These are phyloP conservation scores for Clarias pachynema DNA, from an alignment of 2,797 vertebrate species.

Conservation along the genomic window DNA sequence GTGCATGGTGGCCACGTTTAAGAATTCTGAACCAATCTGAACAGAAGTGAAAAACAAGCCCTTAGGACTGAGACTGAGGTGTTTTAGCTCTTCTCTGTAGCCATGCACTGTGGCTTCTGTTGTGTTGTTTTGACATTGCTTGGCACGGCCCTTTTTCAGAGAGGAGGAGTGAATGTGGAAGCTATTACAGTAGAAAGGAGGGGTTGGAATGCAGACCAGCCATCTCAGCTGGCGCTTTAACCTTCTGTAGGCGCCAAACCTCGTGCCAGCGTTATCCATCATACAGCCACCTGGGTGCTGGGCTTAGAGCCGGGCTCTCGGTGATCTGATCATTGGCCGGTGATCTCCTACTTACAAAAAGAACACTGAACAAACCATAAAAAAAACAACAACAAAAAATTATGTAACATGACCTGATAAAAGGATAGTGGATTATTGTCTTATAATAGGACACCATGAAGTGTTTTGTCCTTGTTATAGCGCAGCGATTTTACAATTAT, in stretches of 20 bases:
- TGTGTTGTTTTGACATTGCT: conserved; percentile 58
- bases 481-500: too few species aligned
- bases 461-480: not conserved
- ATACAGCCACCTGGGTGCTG: conserved; percentile 58
- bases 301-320: conserved; percentile 4
- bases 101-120: conserved; percentile 43
- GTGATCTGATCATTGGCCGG: not conserved
- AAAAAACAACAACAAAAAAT: not conserved
- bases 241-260: conserved; percentile 50
- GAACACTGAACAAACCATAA: not conserved
- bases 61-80: not conserved
- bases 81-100: conserved; percentile 58
- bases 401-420: not conserved
- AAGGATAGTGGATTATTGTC: not conserved
- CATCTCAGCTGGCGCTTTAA: conserved; percentile 55
- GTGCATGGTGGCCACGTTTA: not conserved
- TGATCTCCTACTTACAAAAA: not conserved
- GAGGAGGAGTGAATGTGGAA: conserved; percentile 71
- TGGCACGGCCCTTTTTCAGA: conserved; percentile 59
- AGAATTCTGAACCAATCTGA: not conserved
- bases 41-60: not conserved
- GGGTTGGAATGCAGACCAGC: conserved; percentile 65
- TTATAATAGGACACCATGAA: not conserved
- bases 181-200: conserved; percentile 67
- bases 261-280: conserved; percentile 66